A percentile compares a stretch with the other conserved stretches of the same genome.
Conservation (phyloP, 2,797 vertebrate species). For the Oophaga sylvatica region DNA sequence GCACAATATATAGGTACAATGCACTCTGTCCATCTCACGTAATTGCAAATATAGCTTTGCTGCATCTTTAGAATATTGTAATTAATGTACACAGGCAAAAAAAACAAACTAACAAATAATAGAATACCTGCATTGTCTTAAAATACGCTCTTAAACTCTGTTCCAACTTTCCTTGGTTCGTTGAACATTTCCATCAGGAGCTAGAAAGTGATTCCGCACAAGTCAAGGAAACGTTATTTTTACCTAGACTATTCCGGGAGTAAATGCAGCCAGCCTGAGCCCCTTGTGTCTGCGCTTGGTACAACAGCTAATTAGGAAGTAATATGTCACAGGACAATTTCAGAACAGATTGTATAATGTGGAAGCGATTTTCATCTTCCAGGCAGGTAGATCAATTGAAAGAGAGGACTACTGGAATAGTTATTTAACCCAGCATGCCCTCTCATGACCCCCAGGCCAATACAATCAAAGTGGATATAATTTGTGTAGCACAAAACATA, state of each 20-base stretch:
- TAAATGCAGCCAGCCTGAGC: conserved; percentile 12
- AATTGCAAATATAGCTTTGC: background rate
- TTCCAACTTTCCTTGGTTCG: background rate
- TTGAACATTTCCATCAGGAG: conserved; percentile 3
- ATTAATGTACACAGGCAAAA: background rate
- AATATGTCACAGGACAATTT: conserved; percentile 3
- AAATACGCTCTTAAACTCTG: background rate
- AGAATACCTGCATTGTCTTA: background rate
- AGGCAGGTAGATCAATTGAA: conserved; percentile 33
- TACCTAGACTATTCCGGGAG: background rate
- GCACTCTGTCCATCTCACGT: no score
- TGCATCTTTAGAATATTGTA: background rate
- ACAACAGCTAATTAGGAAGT: conserved; percentile 18
- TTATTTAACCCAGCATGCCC: conserved; percentile 32
- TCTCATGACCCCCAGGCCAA: conserved; percentile 28
- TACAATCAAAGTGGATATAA: conserved; percentile 39
- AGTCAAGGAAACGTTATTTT: conserved; percentile 17
- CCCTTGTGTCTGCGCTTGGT: conserved; percentile 3
- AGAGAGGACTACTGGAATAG: conserved; percentile 2
- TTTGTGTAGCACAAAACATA: conserved; percentile 41
- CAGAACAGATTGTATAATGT: conserved; percentile 14
- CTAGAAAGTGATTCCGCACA: background rate
- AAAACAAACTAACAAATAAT: background rate
- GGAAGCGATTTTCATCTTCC: conserved; percentile 9
- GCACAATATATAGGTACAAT: no score